Conservation (phyloP, 2,113 vertebrate species). For the Mirza zaza region DNA sequence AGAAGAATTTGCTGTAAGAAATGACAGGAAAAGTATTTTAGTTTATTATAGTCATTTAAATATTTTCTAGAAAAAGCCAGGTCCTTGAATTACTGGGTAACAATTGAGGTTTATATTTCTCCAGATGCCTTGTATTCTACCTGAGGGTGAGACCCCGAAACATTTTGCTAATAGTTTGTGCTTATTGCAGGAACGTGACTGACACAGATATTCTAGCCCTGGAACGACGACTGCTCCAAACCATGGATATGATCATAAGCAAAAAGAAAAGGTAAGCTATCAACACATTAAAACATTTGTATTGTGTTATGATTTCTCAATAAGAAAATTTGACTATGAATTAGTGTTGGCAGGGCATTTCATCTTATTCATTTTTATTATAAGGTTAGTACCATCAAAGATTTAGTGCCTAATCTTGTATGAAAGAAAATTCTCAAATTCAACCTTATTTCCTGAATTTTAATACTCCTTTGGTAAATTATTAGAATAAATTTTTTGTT, state of each 20-base stretch:
- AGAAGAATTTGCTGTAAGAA: background rate
- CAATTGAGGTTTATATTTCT: background rate
- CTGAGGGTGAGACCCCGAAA: background rate
- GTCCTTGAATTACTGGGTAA: background rate
- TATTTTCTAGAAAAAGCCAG: background rate
- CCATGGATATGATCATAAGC: constrained; percentile 99
- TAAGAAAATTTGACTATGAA: background rate
- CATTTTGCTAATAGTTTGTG: background rate
- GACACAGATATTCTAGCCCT: constrained; percentile 96
- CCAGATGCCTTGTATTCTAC: background rate
- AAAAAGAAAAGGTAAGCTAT: constrained; percentile 95
- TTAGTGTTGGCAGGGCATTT: background rate
- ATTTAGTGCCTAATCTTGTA: background rate
- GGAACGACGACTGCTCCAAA: constrained; percentile 96
- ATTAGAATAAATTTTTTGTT: constrained; percentile 31
- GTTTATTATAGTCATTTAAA: constrained; percentile 17
- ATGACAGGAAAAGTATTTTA: constrained; percentile 14
- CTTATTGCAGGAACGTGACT: constrained; percentile 92
- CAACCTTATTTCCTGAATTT: background rate
- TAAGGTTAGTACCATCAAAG: background rate
- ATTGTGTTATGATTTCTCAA: background rate
- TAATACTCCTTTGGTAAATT: background rate
- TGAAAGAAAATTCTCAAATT: constrained; percentile 34
- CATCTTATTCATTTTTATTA: background rate
- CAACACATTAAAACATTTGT: background rate